Evolutionary conservation across 2,797 vertebrate genomes (phyloP).

Genomic region (Huso huso): DNA sequence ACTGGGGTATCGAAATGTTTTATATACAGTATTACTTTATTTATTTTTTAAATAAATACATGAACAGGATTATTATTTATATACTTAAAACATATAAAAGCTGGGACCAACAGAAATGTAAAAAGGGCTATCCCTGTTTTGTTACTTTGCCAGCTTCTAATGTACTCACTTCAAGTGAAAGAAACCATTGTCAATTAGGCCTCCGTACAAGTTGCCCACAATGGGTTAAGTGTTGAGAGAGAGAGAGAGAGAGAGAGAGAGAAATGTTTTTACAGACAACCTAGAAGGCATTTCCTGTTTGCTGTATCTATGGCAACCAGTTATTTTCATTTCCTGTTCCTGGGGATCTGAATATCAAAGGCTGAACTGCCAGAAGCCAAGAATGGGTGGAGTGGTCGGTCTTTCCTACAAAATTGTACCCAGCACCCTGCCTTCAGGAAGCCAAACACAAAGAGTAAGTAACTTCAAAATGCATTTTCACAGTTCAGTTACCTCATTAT

Average conservation of each 20-base stretch:
- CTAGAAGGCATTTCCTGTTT: constrained; percentile 59
- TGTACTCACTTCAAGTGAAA: constrained; percentile 18
- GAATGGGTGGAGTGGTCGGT: neutral
- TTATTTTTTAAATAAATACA: no score
- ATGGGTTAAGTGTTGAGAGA: constrained; percentile 15
- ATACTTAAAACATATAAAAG: no score
- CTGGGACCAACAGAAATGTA: neutral
- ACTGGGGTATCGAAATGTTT: no score
- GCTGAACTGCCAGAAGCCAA: neutral
- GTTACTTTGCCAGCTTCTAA: constrained; percentile 24
- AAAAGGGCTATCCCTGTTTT: constrained; percentile 20
- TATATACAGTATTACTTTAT: no score
- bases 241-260: constrained; percentile 3
- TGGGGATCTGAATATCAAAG: neutral
- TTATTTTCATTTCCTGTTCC: constrained; percentile 40
- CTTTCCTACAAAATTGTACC: neutral
- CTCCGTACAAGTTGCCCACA: constrained; percentile 22
- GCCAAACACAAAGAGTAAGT: neutral
- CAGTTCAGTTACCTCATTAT: no score
- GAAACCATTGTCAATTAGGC: constrained; percentile 28
- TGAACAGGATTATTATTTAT: no score
- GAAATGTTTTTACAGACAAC: constrained; percentile 39
- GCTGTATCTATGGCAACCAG: constrained; percentile 46
- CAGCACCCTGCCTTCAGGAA: neutral
- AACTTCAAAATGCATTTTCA: neutral